phyloP scores from a whole-genome alignment of 2,113 vertebrate genomes.

The Balaeniceps rex region DNA sequence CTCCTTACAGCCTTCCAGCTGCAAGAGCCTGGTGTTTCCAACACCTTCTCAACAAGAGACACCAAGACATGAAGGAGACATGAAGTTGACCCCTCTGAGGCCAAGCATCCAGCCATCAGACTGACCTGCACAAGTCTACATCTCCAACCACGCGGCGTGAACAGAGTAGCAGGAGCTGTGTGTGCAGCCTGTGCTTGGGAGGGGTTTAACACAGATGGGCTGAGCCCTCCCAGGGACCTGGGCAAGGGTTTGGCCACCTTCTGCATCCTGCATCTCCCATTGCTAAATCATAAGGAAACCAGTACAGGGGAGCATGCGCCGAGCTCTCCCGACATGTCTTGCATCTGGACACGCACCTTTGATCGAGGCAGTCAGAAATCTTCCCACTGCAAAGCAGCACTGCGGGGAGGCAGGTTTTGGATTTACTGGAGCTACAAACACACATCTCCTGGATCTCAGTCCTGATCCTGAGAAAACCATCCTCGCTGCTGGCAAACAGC shows the following conservation, averaged over 20 bases:
- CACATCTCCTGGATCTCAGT: not conserved
- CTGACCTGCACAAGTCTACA: not conserved
- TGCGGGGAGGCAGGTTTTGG: not conserved
- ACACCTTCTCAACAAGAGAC: not conserved
- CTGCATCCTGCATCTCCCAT: not conserved
- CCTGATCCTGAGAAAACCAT: not conserved
- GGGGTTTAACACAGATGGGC: not conserved
- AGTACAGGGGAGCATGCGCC: fast-evolving
- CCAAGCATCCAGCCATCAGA: not conserved
- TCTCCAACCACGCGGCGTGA: not conserved
- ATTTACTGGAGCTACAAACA: not conserved
- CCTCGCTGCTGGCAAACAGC: not conserved
- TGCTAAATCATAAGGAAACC: not conserved
- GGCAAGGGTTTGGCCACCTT: not conserved
- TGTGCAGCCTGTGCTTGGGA: not conserved
- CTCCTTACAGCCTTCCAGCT: not conserved
- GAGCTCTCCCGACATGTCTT: not conserved
- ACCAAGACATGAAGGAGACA: not conserved
- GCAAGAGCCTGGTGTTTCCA: not conserved
- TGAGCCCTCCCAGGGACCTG: not conserved
- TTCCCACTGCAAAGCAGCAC: not conserved
- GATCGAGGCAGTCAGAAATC: not conserved
- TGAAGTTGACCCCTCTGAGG: not conserved
- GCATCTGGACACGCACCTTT: not conserved
- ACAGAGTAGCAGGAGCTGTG: not conserved